Evolutionary conservation across 2,113 vertebrate genomes (phyloP), one percentile per base, ranked within the genome.

Genomic region (Struthio camelus): DNA sequence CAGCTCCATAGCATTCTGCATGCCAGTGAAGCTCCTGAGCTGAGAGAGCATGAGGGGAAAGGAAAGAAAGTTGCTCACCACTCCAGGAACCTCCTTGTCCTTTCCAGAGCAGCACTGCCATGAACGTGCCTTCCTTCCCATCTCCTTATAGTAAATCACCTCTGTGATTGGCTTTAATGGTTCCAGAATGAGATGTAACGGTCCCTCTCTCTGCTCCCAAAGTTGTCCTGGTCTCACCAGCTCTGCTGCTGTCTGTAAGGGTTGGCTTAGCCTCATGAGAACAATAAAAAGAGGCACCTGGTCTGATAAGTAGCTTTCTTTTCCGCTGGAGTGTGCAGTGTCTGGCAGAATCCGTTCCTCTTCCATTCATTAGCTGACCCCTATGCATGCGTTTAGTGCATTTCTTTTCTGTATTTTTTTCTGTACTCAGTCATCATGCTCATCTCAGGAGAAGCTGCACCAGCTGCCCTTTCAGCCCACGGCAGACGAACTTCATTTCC

Each of bases 391-490:
- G 80, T 96, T 97, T 96, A 97, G 96, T 96, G 96, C 96, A 95
- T 97, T 96, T 96, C 87, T 96, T 95, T 96, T 96, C 95, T 97
- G 95, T 97, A 94, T 96, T 96, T 96, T 96, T 96, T 98, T 98
- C 98, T 98, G 98, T 98, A 98, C 98, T 98, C 98, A 99, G 99
- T 99, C 99, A 96, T 99, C 99, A 95, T 99, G 99, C 98, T 99
- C 99, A 98, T 99, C 99, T 96, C 99, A 99, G 98, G 99, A 99
- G 98, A 99, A 99, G 98, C 98, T 99, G 96, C 99, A 99, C 98
- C 99, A 99, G 98, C 97, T 99, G 98, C 99, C 99, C 95, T 99
- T 99, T 98, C 99, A 99, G 98, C 99, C 99, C 48, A 99, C 99
- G 42, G 98, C 99, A 10, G 99, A 99, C 96, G 99, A 99, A 98